These are phyloP conservation scores for Phytoseiulus persimilis DNA, from an alignment of 2,888 invertebrate species.

Conservation along the genomic window DNA sequence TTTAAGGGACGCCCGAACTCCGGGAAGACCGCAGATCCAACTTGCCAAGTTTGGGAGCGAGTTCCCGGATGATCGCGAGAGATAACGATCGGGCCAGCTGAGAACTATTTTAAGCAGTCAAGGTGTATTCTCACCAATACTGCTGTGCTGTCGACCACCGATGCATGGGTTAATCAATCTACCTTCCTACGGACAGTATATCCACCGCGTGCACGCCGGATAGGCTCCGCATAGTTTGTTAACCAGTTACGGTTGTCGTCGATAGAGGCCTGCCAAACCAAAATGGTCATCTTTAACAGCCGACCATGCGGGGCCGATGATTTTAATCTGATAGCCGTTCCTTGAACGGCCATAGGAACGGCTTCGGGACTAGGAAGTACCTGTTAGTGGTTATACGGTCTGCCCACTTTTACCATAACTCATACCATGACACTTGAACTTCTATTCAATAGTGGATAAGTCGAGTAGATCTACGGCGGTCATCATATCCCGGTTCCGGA, in stretches of 20 bases:
- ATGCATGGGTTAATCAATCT: background rate
- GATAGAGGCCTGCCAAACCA: background rate
- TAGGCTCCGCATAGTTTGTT: no score
- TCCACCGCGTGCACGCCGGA: no score
- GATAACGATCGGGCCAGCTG: no score
- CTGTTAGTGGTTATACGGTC: background rate
- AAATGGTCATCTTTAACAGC: background rate
- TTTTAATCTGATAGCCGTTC: background rate
- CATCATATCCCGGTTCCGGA: background rate
- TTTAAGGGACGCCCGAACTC: no score
- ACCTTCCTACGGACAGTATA: background rate
- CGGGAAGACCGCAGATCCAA: no score
- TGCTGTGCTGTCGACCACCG: background rate
- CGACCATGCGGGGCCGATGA: background rate
- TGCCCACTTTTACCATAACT: background rate
- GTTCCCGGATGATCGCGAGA: no score
- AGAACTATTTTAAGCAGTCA: no score
- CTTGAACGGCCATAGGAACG: background rate
- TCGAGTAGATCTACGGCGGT: background rate
- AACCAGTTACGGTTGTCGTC: background rate
- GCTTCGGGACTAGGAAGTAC: background rate
- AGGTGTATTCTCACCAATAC: background rate
- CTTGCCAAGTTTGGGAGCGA: no score
- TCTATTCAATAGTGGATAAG: background rate
- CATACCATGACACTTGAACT: background rate